Base-by-base conservation (phyloP, 2,797 vertebrate genomes). In the Diplodus sargus region DNA sequence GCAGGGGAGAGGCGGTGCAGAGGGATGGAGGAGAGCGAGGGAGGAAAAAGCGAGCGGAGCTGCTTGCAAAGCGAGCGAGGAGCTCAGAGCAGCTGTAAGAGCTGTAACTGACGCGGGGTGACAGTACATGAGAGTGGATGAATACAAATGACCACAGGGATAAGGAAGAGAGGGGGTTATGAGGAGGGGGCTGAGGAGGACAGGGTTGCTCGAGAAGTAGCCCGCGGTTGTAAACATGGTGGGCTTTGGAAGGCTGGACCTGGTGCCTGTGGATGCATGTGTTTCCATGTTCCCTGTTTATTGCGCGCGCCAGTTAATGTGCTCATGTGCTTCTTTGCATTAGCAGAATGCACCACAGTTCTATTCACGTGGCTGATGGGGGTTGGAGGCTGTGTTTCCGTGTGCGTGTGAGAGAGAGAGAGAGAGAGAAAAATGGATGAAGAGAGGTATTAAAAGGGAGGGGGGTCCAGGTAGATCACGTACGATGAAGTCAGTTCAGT, bases 101-200 rank as follows among this genome's bases (percentile, higher is more conserved):
- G 71, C 72, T 89, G 83, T 78, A 87, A 85, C 83, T 67, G 85
- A 89, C 71, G 68, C 76, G 34, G 76, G 78, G 79, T 90, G 89
- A 92, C 87, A 89, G 84, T 87, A 92, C 92, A 94, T 88, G 86
- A 87, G 89, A 89, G 90, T 85, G 75, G 79, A 91, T 91, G 91
- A 92, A 92, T 93, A 93, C 83, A 91, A 92, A 93, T 90, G 89
- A 89, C 90, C 86, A 81, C 12, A 18, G 86, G 89, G 86, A 90
- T 78, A 58, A 78, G 62, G 64, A 77, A 82, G 58, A 70, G 79
- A 69, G 79, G 62, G 73, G 80, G 49, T 25, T 62, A 45, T 47
- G 57, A 54, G 45, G 45, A 34, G 74, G 79, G 74, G 67, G 17
- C 34, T 63, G 57, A 39, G 39, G 52, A 59, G 67, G 72, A 70